Evolutionary conservation across 2,797 vertebrate genomes (phyloP), one percentile per base, ranked within the genome.

Genomic region (Taenioides sp.): DNA sequence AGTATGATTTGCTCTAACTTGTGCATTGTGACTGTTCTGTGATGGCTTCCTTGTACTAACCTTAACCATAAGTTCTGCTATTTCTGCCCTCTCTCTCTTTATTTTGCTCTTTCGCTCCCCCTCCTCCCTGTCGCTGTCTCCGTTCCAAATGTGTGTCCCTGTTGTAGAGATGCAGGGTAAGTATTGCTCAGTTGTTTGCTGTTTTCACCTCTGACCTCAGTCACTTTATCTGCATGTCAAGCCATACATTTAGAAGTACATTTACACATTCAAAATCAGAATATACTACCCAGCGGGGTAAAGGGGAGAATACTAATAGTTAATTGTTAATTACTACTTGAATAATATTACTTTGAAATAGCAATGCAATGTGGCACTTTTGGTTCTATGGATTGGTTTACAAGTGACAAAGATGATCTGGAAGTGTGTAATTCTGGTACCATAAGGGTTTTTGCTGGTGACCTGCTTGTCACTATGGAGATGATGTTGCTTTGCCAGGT

Each of bases 111-210:
- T 76, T 74, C 77, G 55, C 72, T 73, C 74, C 73, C 78, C 79
- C 70, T 43, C 74, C 73, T 73, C 65, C 70, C 73, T 78, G 72
- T 74, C 65, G 52, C 68, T 52, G n/a, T 71, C 71, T 72, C 68
- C 25, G 27, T 79, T 76, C 71, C 65, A 69, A 78, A 67, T 81
- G 73, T 88, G 70, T 81, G 69, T 69, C 70, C 74, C 80, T 80
- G 67, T 87, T 86, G 82, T 90, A 94, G 94, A 94, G 86, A 89
- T 94, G 66, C 92, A 91, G 89, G 94, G 94, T 94, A 86, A 94
- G 94, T 94, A 91, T 85, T 69, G n/a, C 70, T 74, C 76, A 86
- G 71, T 17, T 69, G 58, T 81, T 77, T 72, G 22, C 75, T 67
- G 54, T 74, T 68, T 49, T 72, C 79, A 31, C 52, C 25, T 27